Evolutionary conservation across 2,888 invertebrate genomes (phyloP), one percentile per base, ranked within the genome.

Genomic region (Prosopocoilus inquinatus): DNA sequence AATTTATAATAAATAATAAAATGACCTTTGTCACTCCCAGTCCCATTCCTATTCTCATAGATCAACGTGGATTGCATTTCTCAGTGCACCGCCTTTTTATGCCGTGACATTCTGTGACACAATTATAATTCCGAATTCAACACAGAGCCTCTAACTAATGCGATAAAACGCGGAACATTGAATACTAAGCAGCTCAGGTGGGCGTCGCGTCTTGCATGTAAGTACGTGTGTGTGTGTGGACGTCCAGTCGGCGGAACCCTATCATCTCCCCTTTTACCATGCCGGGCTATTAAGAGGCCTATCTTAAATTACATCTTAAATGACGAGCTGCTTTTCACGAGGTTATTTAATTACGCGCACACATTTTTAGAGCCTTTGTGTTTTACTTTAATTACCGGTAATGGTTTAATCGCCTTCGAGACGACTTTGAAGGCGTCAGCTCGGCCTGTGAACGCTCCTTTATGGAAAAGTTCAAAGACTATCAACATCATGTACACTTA

Each of bases 81-180:
- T n/a, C 13, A 48, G 35, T 41, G 20, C 20, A 9, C 34, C 16
- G 44, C 32, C 35, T 28, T 11, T 28, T 41, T 41, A 41, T 41
- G 41, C 41, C 2, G 41, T 15, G 41, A 41, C 41, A 41, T 41
- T 41, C 15, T 41, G 41, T 41, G 41, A 41, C 41, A 41, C 41
- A 41, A 41, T 41, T 41, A 41, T 16, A 41, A 41, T 41, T 41
- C 20, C 33, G 39, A 47, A 53, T 33, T 34, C 39, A 41, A 16
- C 39, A 45, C 47, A 41, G 39, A 32, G 33, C 34, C 16, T 35
- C 47, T 53, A 47, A 53, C 53, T 53, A 53, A 53, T 53, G 47
- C 53, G 47, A 47, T 39, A 34, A 47, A 47, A 53, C 41, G 53
- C 53, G 39, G 50, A 34, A 47, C 38, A 53, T 53, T 47, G 53